Conservation (phyloP, 2,113 vertebrate genomes). For the Odocoileus hemionus region DNA sequence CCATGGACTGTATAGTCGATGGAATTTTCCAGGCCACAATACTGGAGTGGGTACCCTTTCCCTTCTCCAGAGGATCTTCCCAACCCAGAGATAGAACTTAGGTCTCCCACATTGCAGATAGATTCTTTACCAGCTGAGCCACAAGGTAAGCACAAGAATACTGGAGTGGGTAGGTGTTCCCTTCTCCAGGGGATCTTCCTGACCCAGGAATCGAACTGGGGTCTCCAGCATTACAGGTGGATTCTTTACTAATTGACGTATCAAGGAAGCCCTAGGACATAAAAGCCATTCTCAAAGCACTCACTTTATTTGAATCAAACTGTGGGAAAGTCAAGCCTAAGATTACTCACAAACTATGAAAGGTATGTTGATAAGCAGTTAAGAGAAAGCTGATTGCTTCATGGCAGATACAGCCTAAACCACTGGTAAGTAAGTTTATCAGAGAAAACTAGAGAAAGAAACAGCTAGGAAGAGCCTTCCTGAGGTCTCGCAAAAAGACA, state of each 20-base stretch:
- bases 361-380: neutral
- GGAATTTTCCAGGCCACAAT: neutral
- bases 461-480: neutral
- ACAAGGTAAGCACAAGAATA: neutral
- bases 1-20: neutral
- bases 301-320: neutral
- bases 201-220: neutral
- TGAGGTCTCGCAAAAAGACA: neutral
- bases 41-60: neutral
- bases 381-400: neutral
- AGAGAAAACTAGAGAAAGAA: neutral
- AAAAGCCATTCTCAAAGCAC: neutral
- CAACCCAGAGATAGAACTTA: neutral
- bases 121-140: neutral
- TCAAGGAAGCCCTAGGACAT: neutral
- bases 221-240: neutral
- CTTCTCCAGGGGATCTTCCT: neutral
- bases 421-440: neutral
- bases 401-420: neutral
- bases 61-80: neutral
- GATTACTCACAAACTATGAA: neutral
- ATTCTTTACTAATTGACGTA: neutral
- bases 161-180: neutral
- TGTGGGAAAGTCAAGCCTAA: neutral
- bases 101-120: rapidly evolving